A percentile compares a stretch with the other conserved stretches of the same genome.
phyloP scores from a whole-genome alignment of 2,888 invertebrate species.

The Melangyna quadrimaculata region DNA sequence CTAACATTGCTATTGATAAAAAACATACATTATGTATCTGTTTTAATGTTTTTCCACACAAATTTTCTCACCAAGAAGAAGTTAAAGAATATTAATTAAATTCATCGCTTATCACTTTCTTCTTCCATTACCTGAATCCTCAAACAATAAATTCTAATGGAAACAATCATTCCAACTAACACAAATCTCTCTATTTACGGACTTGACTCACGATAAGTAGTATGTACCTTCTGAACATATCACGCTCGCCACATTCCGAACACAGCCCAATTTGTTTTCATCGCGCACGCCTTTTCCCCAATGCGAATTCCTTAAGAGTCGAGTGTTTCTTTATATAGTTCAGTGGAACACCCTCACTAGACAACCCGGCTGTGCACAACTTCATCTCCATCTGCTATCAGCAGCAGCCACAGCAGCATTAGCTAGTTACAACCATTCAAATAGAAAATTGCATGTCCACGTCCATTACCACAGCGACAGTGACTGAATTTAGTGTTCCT shows the following conservation, averaged over 20 bases:
- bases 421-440: neutral
- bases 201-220: slow-evolving; percentile 39
- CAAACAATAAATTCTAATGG: neutral
- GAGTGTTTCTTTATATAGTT: slow-evolving; percentile 35
- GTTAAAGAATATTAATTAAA: neutral
- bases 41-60: too few species aligned
- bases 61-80: too few species aligned
- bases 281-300: slow-evolving; percentile 24
- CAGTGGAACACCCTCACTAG: slow-evolving; percentile 69
- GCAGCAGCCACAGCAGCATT: neutral
- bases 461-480: slow-evolving; percentile 64
- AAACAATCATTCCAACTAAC: neutral
- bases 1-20: too few species aligned
- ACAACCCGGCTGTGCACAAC: slow-evolving; percentile 33
- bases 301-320: neutral
- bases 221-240: neutral
- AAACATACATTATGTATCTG: too few species aligned
- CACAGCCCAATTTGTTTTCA: slow-evolving; percentile 55
- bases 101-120: neutral
- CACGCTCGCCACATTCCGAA: slow-evolving; percentile 52
- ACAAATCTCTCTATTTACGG: slow-evolving; percentile 46
- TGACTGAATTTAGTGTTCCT: slow-evolving; percentile 66
- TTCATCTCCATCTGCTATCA: neutral
- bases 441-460: slow-evolving; percentile 56
- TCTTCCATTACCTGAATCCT: neutral